These are phyloP conservation scores for Drosophila busckii DNA, from an alignment of 1,140 invertebrate genomes.

Conservation along the genomic window DNA sequence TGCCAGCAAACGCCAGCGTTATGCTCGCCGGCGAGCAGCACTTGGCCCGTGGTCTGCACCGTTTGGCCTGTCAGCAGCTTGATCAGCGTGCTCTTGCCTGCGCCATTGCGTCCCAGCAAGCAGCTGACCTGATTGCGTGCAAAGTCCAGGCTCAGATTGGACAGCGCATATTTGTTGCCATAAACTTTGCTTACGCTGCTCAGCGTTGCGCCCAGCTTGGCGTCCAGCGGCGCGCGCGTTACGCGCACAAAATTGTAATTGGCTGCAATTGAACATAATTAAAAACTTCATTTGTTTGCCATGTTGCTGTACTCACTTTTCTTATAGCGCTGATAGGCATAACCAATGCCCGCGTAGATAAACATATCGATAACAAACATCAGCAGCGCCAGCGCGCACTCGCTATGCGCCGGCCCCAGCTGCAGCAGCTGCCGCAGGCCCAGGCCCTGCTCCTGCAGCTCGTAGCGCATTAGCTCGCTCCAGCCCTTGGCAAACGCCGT, in stretches of 20 bases:
- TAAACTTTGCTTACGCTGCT: constrained; percentile 80
- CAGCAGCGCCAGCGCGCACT: constrained; percentile 63
- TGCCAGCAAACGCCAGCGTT: constrained; percentile 90
- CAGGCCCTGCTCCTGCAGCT: constrained; percentile 80
- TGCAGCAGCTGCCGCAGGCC: constrained; percentile 77
- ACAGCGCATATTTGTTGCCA: constrained; percentile 81
- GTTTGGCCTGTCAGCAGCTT: constrained; percentile 85
- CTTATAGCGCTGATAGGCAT: constrained; percentile 64
- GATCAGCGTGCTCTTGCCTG: constrained; percentile 91
- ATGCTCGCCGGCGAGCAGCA: constrained; percentile 77
- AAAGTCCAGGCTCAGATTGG: constrained; percentile 82
- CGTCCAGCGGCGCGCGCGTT: constrained; percentile 54
- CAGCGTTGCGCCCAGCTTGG: constrained; percentile 80
- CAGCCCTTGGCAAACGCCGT: constrained; percentile 83
- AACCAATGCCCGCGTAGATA: constrained; percentile 80
- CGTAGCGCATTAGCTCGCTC: constrained; percentile 81
- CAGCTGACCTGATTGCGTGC: constrained; percentile 84
- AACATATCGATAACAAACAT: constrained; percentile 80
- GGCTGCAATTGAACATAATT: constrained; percentile 16
- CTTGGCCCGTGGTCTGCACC: constrained; percentile 81
- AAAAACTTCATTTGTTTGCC: too few relatives aligned
- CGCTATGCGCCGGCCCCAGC: constrained; percentile 47
- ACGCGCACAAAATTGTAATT: constrained; percentile 68
- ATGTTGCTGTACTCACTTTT: constrained; percentile 37
- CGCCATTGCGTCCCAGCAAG: constrained; percentile 91